Base-by-base conservation (phyloP, 2,888 invertebrate genomes). In the Phyllotreta striolata region DNA sequence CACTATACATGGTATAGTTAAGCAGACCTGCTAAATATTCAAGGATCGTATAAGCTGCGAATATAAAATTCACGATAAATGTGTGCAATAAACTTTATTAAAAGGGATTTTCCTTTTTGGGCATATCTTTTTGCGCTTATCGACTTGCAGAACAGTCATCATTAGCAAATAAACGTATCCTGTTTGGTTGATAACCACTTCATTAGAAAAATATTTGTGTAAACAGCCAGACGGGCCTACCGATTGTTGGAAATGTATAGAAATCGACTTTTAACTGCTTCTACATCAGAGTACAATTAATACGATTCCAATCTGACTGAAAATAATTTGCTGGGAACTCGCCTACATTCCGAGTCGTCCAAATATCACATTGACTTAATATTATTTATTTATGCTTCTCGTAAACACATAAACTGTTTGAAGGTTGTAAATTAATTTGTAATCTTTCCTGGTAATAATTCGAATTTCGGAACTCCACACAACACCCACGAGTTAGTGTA, bases 151-250 rank as follows among this genome's bases (percentile, higher is more conserved):
- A 44, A 44, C 9, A 44, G 14, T 44, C 44, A n/a, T 44, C 14
- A 44, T 44, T 14, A 13, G 7, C 14, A 44, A 44, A 44, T 24
- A 24, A 8, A 10, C 14, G 10, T 47, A 47, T 47, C 47, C 14
- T 47, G 47, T 6, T 47, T 47, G 5, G 47, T 9, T 6, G 14
- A 47, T 47, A 47, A 47, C n/a, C 24, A 47, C 1, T 13, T 47
- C 47, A 47, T 47, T 47, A 47, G 14, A 47, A 47, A 47, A 47
- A 47, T 14, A 14, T 44, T 44, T 44, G 24, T 24, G 4, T 4
- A 24, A 24, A 24, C 44, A 44, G 44, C 10, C 44, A 44, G 44
- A 44, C 44, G 12, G 12, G 14, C 12, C 14, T 14, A 10, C 10
- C 41, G n/a, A 10, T 10, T 41, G 10, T 41, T n/a, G 10, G 10